Conservation (phyloP, 2,113 vertebrate species). For the Colistium nudipinnis region DNA sequence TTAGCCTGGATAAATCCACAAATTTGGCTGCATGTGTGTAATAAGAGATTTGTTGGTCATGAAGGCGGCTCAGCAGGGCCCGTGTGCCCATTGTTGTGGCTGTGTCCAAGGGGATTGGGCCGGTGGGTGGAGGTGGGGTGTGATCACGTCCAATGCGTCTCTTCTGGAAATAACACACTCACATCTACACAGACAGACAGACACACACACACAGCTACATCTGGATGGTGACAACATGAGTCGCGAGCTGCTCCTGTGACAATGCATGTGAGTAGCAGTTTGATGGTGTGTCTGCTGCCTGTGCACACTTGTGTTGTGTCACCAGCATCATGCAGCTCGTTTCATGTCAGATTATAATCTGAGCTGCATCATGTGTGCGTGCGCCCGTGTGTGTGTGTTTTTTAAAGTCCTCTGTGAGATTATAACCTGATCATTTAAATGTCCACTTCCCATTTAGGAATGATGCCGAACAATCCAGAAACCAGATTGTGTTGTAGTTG, state of each 20-base stretch:
- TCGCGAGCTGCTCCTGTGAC: slow-evolving; percentile 47
- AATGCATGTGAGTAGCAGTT: slow-evolving; percentile 73
- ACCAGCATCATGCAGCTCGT: too few relatives aligned
- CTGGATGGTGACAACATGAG: slow-evolving; percentile 64
- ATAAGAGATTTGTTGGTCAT: slow-evolving; percentile 64
- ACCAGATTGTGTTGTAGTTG: too few relatives aligned
- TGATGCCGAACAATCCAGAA: too few relatives aligned
- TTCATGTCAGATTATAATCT: too few relatives aligned
- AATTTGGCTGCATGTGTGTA: slow-evolving; percentile 43
- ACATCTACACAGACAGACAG: background rate
- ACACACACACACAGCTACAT: slow-evolving; percentile 15
- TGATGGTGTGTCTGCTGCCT: background rate
- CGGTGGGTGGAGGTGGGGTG: slow-evolving; percentile 46
- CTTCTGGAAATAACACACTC: slow-evolving; percentile 34
- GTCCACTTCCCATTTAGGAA: too few relatives aligned
- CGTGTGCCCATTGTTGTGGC: slow-evolving; percentile 33
- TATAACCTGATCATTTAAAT: too few relatives aligned
- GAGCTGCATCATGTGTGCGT: too few relatives aligned
- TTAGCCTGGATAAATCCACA: slow-evolving; percentile 35
- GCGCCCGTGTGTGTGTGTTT: too few relatives aligned
- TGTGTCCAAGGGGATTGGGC: slow-evolving; percentile 31
- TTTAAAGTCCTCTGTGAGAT: too few relatives aligned
- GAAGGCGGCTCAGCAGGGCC: slow-evolving; percentile 53
- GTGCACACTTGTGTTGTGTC: background rate
- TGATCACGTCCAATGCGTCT: slow-evolving; percentile 57